Conservation (phyloP, 2,888 invertebrate genomes). For the Sycophila texana region DNA sequence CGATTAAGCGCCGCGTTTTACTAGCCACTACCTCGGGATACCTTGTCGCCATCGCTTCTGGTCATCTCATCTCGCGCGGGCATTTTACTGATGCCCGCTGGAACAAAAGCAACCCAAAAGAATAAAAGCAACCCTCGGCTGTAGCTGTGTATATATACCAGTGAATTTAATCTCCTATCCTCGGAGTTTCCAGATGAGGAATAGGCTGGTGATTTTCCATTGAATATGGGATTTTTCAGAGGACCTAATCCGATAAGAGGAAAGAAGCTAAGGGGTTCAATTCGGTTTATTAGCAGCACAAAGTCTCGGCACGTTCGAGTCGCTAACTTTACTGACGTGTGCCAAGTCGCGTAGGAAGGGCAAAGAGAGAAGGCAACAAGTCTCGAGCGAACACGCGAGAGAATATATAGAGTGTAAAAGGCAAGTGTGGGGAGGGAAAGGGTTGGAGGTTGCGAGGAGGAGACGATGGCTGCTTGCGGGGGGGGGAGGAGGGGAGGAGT, state of each 20-base stretch:
- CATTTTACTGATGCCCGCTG: too few species aligned
- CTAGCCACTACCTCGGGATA: slow-evolving; percentile 6
- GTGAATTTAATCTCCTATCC: too few species aligned
- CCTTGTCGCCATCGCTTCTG: slow-evolving; percentile 1
- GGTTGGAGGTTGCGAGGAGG: slow-evolving; percentile 47
- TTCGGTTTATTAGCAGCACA: slow-evolving; percentile 50
- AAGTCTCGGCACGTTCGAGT: slow-evolving; percentile 60
- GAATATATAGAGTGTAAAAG: slow-evolving; percentile 48
- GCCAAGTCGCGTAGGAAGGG: slow-evolving; percentile 66
- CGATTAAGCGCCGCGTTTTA: slow-evolving; percentile 19
- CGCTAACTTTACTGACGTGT: slow-evolving; percentile 72
- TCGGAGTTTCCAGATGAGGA: too few species aligned
- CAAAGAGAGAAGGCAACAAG: slow-evolving; percentile 28
- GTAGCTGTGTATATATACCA: too few species aligned
- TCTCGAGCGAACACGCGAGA: slow-evolving; percentile 11
- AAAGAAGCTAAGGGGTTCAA: slow-evolving; percentile 37
- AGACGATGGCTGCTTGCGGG: slow-evolving; percentile 36
- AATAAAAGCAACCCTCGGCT: too few species aligned
- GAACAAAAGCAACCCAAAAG: too few species aligned
- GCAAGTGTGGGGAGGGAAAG: not conserved
- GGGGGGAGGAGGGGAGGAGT: slow-evolving; percentile 62
- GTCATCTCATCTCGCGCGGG: too few species aligned
- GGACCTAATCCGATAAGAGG: slow-evolving; percentile 23
- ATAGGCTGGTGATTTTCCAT: too few species aligned
- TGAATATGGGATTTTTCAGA: slow-evolving; percentile 28